Evolutionary conservation across 2,113 vertebrate species (phyloP).

Genomic region (Anser brachyrhynchus): DNA sequence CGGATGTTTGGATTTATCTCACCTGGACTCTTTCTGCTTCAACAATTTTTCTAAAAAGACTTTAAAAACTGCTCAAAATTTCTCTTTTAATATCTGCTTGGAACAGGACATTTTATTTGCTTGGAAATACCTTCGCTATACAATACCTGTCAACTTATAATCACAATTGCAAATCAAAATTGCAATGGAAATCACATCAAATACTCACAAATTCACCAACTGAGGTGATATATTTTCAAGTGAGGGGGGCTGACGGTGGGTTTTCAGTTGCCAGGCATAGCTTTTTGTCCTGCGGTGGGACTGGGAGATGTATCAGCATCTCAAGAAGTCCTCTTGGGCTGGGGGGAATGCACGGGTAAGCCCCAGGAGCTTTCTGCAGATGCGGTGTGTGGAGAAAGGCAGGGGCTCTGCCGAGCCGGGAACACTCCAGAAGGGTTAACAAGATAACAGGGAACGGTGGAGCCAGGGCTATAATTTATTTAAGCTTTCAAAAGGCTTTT

Average conservation of each 20-base stretch:
- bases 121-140: background rate
- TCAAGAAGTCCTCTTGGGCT: background rate
- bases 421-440: conserved; percentile 42
- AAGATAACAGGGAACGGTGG: background rate
- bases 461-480: conserved; percentile 43
- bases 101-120: background rate
- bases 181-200: background rate
- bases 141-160: background rate
- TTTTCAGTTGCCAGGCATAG: background rate
- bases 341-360: rapidly evolving
- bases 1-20: background rate
- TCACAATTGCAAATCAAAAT: background rate
- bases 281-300: background rate
- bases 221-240: background rate
- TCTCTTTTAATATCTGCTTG: background rate
- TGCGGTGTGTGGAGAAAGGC: background rate
- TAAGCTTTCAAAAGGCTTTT: conserved; percentile 66
- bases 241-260: background rate
- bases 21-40: background rate
- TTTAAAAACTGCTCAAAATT: background rate
- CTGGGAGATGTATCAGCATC: background rate
- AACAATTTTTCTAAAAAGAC: background rate
- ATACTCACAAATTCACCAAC: background rate
- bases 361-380: background rate
- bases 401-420: background rate